Conservation (phyloP, 2,888 invertebrate species). For the Nowickia ferox region DNA sequence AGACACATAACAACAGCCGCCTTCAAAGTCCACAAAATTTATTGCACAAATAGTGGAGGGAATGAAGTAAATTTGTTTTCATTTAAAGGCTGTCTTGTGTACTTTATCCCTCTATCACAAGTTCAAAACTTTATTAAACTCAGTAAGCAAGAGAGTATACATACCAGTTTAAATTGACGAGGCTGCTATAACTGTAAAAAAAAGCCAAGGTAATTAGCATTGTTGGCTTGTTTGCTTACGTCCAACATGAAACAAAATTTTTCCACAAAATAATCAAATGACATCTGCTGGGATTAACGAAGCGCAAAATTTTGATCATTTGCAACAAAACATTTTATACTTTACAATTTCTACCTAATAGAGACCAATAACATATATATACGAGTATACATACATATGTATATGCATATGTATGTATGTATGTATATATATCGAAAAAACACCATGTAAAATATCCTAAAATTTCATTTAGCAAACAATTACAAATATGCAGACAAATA, state of each 20-base stretch:
- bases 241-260: neutral
- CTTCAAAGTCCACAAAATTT: neutral
- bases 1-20: neutral
- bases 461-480: slow-evolving; percentile 69
- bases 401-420: too few species aligned
- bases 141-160: neutral
- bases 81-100: slow-evolving; percentile 12
- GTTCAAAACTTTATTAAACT: slow-evolving; percentile 6
- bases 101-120: neutral
- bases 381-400: too few species aligned
- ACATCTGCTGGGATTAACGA: slow-evolving; percentile 80
- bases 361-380: slow-evolving; percentile 22
- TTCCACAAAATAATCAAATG: slow-evolving; percentile 67
- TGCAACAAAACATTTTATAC: slow-evolving; percentile 26
- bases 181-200: neutral
- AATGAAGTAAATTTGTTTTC: neutral
- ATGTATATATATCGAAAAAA: too few species aligned
- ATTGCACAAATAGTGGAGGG: neutral
- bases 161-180: neutral
- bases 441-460: slow-evolving; percentile 75
- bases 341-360: slow-evolving; percentile 14
- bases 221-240: slow-evolving; percentile 58
- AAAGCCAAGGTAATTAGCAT: slow-evolving; percentile 63
- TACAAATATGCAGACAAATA: slow-evolving; percentile 55
- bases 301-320: slow-evolving; percentile 80